phyloP scores from a whole-genome alignment of 2,888 invertebrate species.

The Eupeodes latifasciatus region DNA sequence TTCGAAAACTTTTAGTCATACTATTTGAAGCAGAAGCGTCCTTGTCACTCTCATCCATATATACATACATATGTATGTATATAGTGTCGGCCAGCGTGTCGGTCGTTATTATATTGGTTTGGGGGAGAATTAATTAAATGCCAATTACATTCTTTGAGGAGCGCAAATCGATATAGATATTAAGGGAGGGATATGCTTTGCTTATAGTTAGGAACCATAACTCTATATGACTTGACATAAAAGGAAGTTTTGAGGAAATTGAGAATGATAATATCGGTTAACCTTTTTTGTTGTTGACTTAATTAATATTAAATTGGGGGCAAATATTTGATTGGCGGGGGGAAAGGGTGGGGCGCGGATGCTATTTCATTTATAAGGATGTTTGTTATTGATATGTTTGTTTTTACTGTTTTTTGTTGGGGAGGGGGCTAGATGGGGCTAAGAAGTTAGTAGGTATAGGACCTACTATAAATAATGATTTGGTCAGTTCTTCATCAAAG shows the following conservation, averaged over 20 bases:
- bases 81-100: too few relatives aligned
- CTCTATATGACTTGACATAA: neutral
- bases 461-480: neutral
- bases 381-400: constrained; percentile 15
- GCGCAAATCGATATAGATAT: neutral
- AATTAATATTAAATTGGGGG: constrained; percentile 63
- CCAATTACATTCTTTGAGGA: constrained; percentile 53
- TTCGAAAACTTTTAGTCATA: constrained; percentile 13
- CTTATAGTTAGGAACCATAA: neutral
- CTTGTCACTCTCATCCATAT: too few relatives aligned
- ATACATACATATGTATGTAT: too few relatives aligned
- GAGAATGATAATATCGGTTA: constrained; percentile 60
- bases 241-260: constrained; percentile 52
- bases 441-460: neutral
- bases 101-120: neutral
- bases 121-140: constrained; percentile 68
- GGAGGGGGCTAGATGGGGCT: neutral
- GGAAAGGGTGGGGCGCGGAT: too few relatives aligned
- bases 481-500: neutral
- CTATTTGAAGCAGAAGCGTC: too few relatives aligned
- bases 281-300: constrained; percentile 65
- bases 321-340: constrained; percentile 43
- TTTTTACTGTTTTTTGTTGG: neutral
- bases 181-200: neutral
- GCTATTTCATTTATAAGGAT: neutral